Conservation (phyloP, 2,113 vertebrate species). For the Boulengeromyrus knoepffleri region DNA sequence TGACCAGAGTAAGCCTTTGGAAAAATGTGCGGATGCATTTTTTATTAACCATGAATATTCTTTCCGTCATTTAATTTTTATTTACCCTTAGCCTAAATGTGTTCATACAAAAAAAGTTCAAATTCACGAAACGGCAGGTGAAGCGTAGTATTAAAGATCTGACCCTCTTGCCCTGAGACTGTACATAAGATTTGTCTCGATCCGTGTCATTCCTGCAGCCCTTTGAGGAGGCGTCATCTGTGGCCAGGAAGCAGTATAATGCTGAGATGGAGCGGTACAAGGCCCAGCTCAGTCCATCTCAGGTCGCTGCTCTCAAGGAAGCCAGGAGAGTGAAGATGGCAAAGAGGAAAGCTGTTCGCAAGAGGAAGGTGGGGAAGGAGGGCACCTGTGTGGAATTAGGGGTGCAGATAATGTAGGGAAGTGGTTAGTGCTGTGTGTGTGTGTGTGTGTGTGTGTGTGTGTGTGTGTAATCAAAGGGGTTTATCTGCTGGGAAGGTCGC, state of each 20-base stretch:
- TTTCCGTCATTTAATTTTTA: background rate
- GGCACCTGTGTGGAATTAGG: background rate
- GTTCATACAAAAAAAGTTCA: background rate
- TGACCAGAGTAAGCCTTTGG: background rate
- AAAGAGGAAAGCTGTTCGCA: constrained; percentile 55
- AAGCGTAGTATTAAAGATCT: background rate
- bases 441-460: background rate
- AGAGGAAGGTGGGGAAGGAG: constrained; percentile 65
- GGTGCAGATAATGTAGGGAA: background rate
- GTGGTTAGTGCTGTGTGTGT: background rate
- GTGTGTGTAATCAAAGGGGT: background rate
- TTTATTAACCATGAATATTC: background rate
- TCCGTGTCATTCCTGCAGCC: constrained; percentile 47
- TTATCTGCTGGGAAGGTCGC: background rate
- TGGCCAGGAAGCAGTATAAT: constrained; percentile 61
- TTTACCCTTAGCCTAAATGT: background rate
- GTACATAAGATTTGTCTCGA: background rate
- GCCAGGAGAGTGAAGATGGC: constrained; percentile 54
- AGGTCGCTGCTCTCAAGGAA: constrained; percentile 54
- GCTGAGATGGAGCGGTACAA: constrained; percentile 55
- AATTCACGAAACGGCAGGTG: background rate
- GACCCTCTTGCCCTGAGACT: background rate
- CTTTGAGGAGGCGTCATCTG: constrained; percentile 62
- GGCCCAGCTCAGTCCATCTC: constrained; percentile 63
- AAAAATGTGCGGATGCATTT: background rate